Evolutionary conservation across 2,113 vertebrate species (phyloP).

Genomic region (Syngnathus scovelli): DNA sequence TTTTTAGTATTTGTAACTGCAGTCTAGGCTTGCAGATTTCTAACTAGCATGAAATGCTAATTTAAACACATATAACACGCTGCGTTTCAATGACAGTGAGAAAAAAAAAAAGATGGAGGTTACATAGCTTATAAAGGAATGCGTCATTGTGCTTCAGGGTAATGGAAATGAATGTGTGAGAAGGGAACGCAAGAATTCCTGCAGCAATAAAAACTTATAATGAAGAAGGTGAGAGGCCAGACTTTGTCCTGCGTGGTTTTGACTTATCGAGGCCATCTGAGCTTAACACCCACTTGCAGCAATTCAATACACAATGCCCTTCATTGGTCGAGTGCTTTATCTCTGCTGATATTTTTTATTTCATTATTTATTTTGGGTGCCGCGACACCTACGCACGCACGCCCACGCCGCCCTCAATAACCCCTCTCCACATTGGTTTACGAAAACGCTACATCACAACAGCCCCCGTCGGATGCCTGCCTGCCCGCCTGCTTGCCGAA

Average conservation of each 20-base stretch:
- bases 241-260: constrained; percentile 34
- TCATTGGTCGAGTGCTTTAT: constrained; percentile 11
- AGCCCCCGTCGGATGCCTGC: neutral
- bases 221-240: constrained; percentile 30
- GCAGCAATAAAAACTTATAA: constrained; percentile 9
- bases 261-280: constrained; percentile 38
- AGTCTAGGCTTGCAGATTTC: too few species aligned
- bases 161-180: constrained; percentile 4
- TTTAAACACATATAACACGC: neutral
- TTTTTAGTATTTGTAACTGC: too few species aligned
- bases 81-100: neutral
- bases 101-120: neutral
- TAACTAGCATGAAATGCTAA: neutral
- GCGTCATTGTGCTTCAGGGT: neutral
- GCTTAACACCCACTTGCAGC: constrained; percentile 52
- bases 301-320: constrained; percentile 38
- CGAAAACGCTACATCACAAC: constrained; percentile 26
- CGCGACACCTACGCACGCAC: neutral
- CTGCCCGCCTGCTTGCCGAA: neutral
- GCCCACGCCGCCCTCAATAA: constrained; percentile 8
- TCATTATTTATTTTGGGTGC: constrained; percentile 11
- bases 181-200: neutral
- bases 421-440: constrained; percentile 32
- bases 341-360: constrained; percentile 3
- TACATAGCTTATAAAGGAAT: neutral